phyloP scores from a whole-genome alignment of 2,888 invertebrate genomes.

The Apotomis betuletana region DNA sequence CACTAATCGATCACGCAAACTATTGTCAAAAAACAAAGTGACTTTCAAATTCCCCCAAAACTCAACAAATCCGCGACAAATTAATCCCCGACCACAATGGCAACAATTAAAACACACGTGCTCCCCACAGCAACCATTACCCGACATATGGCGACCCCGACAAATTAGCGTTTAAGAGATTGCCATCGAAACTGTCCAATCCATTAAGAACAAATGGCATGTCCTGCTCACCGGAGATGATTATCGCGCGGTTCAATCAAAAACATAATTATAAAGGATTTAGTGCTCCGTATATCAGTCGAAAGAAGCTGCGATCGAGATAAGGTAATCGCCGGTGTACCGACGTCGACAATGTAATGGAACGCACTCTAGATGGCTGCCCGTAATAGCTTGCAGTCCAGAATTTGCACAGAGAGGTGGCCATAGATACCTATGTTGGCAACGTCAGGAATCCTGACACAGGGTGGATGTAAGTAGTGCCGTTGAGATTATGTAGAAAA shows the following conservation, averaged over 20 bases:
- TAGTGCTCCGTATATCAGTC: slow-evolving; percentile 51
- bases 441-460: neutral
- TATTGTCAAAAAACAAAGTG: slow-evolving; percentile 4
- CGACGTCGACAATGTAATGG: slow-evolving; percentile 17
- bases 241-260: slow-evolving; percentile 76
- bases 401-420: neutral
- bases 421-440: neutral
- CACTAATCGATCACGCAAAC: slow-evolving; percentile 5
- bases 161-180: slow-evolving; percentile 79
- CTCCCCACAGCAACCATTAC: slow-evolving; percentile 47
- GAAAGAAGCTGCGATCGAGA: slow-evolving; percentile 24
- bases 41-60: slow-evolving; percentile 28
- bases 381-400: neutral
- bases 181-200: slow-evolving; percentile 75
- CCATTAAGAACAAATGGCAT: slow-evolving; percentile 78
- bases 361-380: slow-evolving; percentile 1
- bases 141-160: slow-evolving; percentile 76
- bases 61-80: slow-evolving; percentile 22
- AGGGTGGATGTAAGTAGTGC: too few relatives aligned
- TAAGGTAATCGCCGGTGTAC: slow-evolving; percentile 9
- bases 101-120: slow-evolving; percentile 46
- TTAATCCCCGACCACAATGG: slow-evolving; percentile 26
- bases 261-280: slow-evolving; percentile 74
- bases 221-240: slow-evolving; percentile 72
- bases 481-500: too few relatives aligned